Evolutionary conservation across 2,888 invertebrate genomes (phyloP), one percentile per base, ranked within the genome.

Genomic region (Brachyptera risi): DNA sequence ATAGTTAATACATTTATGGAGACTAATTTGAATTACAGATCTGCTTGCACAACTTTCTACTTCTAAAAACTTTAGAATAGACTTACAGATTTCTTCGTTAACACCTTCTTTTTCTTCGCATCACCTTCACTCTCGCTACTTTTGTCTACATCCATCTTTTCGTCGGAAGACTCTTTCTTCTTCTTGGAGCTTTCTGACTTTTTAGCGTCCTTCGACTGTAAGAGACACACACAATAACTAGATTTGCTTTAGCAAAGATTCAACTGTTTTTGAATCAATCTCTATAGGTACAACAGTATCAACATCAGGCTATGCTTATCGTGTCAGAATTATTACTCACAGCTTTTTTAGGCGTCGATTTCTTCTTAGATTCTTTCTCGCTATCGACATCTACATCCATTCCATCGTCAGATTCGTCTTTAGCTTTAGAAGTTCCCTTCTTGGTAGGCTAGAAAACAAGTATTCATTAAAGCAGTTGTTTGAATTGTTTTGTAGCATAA

Each of bases 51-150:
- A n/a, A n/a, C n/a, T n/a, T n/a, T n/a, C n/a, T n/a, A n/a, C n/a
- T n/a, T n/a, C n/a, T n/a, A n/a, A n/a, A n/a, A n/a, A n/a, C n/a
- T n/a, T n/a, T n/a, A n/a, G n/a, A n/a, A n/a, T n/a, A n/a, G n/a
- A n/a, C n/a, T n/a, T n/a, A n/a, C n/a, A n/a, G n/a, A 65, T 59
- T 19, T 57, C 63, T 57, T 58, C 24, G 58, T 56, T 27, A 57
- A 42, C 15, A 13, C 47, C 19, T 50, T 42, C 56, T 65, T 54
- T 58, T 65, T 67, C 77, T 79, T 78, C 77, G 49, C 38, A 58
- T 47, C 21, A n/a, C 31, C 40, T 7, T 38, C 66, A 56, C 63
- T 64, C n/a, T 65, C 67, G 27, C 64, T 38, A 35, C 21, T 23
- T 2, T 19, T 17, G n/a, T 61, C 58, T 23, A 24, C 35, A n/a